Percentiles rank a stretch among this genome's conserved stretches.
These are phyloP conservation scores for Caranx melampygus DNA, from an alignment of 2,113 vertebrate genomes.

Conservation along the genomic window DNA sequence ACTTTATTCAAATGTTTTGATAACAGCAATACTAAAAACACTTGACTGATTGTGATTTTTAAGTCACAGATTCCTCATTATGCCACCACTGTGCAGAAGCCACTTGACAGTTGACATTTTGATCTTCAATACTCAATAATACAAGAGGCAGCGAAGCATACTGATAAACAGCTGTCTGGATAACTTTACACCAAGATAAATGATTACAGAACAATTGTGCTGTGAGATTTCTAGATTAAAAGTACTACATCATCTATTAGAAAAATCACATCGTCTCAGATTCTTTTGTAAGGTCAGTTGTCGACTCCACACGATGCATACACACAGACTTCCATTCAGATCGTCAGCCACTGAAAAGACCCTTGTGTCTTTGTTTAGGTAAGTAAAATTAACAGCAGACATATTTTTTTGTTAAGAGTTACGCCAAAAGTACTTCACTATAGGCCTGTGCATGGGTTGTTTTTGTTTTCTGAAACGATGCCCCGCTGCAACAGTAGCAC, in stretches of 20 bases:
- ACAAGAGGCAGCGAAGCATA: slow-evolving; percentile 78
- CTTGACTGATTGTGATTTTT: slow-evolving; percentile 72
- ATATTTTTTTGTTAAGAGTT: slow-evolving; percentile 55
- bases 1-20: slow-evolving; percentile 86
- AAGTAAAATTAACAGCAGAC: slow-evolving; percentile 71
- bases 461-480: slow-evolving; percentile 58
- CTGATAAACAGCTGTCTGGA: slow-evolving; percentile 78
- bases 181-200: slow-evolving; percentile 81
- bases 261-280: slow-evolving; percentile 60
- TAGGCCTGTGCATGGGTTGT: slow-evolving; percentile 64
- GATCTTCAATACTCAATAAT: slow-evolving; percentile 78
- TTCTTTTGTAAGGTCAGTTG: slow-evolving; percentile 68
- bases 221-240: slow-evolving; percentile 75
- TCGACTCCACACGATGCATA: slow-evolving; percentile 57
- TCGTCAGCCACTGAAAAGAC: slow-evolving; percentile 61
- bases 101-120: slow-evolving; percentile 81
- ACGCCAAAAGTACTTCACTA: slow-evolving; percentile 68
- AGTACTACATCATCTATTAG: slow-evolving; percentile 67
- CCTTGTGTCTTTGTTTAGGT: slow-evolving; percentile 58
- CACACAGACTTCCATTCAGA: slow-evolving; percentile 62
- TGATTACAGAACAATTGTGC: slow-evolving; percentile 80
- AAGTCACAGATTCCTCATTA: slow-evolving; percentile 72
- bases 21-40: slow-evolving; percentile 83
- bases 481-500: slow-evolving; percentile 70
- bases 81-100: slow-evolving; percentile 84